phyloP scores from a whole-genome alignment of 2,113 vertebrate genomes.

The Gymnobelideus leadbeateri region DNA sequence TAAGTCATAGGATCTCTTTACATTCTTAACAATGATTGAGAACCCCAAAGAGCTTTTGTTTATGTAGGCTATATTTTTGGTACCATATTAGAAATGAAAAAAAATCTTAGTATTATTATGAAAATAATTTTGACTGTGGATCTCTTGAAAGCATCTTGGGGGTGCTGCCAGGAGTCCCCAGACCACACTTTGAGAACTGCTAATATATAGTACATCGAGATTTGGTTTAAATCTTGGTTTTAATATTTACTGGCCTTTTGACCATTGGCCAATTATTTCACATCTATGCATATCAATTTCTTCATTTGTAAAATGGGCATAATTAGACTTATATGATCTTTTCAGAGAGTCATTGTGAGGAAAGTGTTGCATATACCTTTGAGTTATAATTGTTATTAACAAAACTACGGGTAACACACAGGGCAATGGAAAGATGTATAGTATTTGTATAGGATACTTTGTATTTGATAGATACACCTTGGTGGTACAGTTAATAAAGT shows the following conservation, averaged over 20 bases:
- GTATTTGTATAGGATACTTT: background rate
- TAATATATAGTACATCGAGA: background rate
- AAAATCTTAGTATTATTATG: background rate
- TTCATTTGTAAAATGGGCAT: background rate
- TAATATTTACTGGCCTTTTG: background rate
- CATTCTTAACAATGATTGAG: background rate
- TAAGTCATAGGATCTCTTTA: background rate
- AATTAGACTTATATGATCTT: background rate
- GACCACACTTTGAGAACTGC: background rate
- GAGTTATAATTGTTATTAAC: background rate
- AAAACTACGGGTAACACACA: background rate
- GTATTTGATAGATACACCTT: background rate
- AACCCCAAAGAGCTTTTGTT: background rate
- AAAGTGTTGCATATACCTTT: background rate
- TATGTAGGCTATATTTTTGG: background rate
- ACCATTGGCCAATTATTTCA: background rate
- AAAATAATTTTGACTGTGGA: background rate
- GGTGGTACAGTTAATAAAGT: background rate
- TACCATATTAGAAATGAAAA: background rate
- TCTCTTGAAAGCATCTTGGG: background rate
- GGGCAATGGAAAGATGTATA: background rate
- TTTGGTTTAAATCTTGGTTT: background rate
- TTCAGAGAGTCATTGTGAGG: background rate
- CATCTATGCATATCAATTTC: background rate
- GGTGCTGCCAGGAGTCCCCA: background rate